Evolutionary conservation across 2,797 vertebrate species (phyloP).

Genomic region (Garrulus glandarius): DNA sequence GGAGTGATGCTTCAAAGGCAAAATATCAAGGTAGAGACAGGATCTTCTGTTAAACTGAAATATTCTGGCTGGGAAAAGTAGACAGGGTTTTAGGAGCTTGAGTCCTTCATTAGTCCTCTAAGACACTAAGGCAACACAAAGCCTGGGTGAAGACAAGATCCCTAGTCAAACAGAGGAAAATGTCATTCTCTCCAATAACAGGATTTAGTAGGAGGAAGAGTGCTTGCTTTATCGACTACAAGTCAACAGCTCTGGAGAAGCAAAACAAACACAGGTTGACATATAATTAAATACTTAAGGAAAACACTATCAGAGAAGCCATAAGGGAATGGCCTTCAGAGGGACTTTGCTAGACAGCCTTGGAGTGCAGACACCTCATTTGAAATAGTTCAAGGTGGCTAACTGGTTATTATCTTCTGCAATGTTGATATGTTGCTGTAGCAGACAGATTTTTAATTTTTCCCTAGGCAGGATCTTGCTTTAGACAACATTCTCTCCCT

Average conservation of each 20-base stretch:
- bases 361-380: not conserved
- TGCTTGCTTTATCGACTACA: not conserved
- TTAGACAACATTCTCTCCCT: not conserved
- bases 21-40: not conserved
- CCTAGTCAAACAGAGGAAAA: not conserved
- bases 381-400: not conserved
- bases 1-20: not conserved
- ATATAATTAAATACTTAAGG: not conserved
- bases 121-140: not conserved
- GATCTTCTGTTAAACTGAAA: not conserved
- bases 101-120: not conserved
- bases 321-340: not conserved
- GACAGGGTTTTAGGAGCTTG: not conserved
- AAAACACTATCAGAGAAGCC: not conserved
- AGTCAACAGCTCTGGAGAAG: not conserved
- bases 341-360: not conserved
- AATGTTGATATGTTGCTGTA: not conserved
- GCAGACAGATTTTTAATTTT: not conserved
- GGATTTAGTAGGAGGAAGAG: not conserved
- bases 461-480: not conserved
- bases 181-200: not conserved
- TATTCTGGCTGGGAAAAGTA: not conserved
- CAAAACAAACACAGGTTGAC: not conserved
- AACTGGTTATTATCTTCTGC: not conserved
- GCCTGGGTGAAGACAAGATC: not conserved